Evolutionary conservation across 2,888 invertebrate genomes (phyloP), one percentile per base, ranked within the genome.

Genomic region (Junonia oenone): DNA sequence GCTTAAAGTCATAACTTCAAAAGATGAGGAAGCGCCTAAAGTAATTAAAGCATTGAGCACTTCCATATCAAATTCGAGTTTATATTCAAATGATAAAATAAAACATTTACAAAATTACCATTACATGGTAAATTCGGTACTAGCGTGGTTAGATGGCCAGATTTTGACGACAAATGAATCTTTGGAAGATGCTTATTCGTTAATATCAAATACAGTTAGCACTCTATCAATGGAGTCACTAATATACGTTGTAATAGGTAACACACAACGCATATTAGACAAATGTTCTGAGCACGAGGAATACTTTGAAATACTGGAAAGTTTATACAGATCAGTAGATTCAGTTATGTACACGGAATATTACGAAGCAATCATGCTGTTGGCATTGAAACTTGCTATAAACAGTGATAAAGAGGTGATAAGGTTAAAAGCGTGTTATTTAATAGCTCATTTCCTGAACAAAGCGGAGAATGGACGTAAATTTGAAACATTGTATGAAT

Each of bases 401-500:
- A 66, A 76, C 0, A 80, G 79, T 65, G 69, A 76, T 0, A 71
- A 75, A 59, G 72, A 73, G 4, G 57, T 72, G 17, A 66, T 87
- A 4, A 83, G 84, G 58, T 71, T 71, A 9, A 85, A 86, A 59
- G 85, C 91, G 0, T 90, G 89, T 67, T 80, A 86, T 60, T 72
- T 93, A 51, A 69, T 92, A 52, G 91, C 92, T 0, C 92, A 92
- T 75, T 76, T 93, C 53, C 66, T 93, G 43, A 93, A 94, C 68
- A 93, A 93, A 75, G 81, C 77, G 0, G 86, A 87, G 26, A 73
- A 69, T 49, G 86, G 85, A 0, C 73, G 77, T 56, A 77, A 72
- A 31, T 88, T 89, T 71, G 83, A 89, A 63, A 45, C 78, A 6
- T 54, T 88, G 1, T 86, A 89, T 66, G 85, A 83, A 49, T 55